Percentiles rank a stretch among this genome's conserved stretches.
phyloP scores from a whole-genome alignment of 2,113 vertebrate species.

The Coracopsis vasa region DNA sequence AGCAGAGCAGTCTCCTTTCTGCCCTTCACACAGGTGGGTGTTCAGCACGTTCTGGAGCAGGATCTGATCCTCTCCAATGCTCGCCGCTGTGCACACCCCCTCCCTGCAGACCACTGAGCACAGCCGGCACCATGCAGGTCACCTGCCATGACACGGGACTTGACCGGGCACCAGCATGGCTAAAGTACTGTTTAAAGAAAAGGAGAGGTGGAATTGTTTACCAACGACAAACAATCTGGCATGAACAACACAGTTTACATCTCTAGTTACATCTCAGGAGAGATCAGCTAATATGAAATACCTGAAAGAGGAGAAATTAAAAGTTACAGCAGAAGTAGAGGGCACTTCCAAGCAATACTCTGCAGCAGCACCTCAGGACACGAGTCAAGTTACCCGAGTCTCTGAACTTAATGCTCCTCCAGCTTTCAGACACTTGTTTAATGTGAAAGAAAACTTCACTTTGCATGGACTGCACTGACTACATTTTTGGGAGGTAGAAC shows the following conservation, averaged over 20 bases:
- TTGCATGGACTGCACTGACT: accelerated
- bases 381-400: background rate
- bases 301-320: background rate
- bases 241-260: accelerated
- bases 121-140: accelerated
- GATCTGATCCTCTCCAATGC: too few species aligned
- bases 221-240: background rate
- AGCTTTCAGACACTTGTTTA: background rate
- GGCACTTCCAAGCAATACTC: background rate
- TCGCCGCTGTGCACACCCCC: background rate
- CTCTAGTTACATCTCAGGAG: background rate
- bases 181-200: background rate
- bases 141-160: accelerated
- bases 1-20: too few species aligned
- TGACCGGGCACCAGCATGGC: accelerated
- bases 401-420: background rate
- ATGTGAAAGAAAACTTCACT: accelerated
- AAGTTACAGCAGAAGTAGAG: background rate
- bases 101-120: background rate
- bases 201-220: background rate
- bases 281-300: background rate
- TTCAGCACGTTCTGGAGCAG: too few species aligned
- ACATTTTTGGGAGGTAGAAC: background rate
- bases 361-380: background rate
- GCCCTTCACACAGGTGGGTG: too few species aligned